Base-by-base conservation (phyloP, 2,113 vertebrate genomes). In the Phalacrocorax carbo region DNA sequence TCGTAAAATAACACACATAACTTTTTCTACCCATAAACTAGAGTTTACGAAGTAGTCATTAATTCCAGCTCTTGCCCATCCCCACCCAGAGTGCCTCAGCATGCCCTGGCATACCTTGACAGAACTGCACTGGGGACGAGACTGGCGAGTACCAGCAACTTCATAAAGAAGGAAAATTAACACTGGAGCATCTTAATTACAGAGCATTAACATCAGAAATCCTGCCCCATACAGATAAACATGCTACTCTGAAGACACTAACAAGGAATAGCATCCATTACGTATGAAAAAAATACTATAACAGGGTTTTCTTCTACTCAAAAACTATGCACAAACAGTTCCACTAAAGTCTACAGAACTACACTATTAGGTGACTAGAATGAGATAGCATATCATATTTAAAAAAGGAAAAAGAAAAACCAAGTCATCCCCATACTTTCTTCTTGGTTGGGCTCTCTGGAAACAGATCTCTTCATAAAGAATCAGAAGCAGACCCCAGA, bases 101-200 rank as follows among this genome's bases (percentile, higher is more conserved):
- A 17, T 27, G 25, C n/a, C 48, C 32, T 34, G 32, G 6, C 9
- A 4, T 4, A 25, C 26, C 58, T 16, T 21, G 55, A 4, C 12
- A 44, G n/a, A 10, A 3, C 6, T 9, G 46, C 5, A 0, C 14
- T 52, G 61, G 12, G 5, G 30, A 60, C 25, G 18, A 55, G 4
- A 6, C 10, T 23, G 46, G 2, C 14, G 55, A 78, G n/a, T 5
- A 48, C 13, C 66, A 79, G 13, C 40, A 85, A 10, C 26, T 57
- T 26, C 46, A 34, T 13, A 36, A 70, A 40, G 57, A 36, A 49
- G 8, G 25, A 72, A 82, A 55, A 65, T 9, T n/a, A 58, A 8
- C 13, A 29, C 2, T 30, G 42, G 15, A 64, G 3, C 7, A 30
- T 7, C 48, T 84, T 49, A 6, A 18, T n/a, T 48, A 29, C 21